Evolutionary conservation across 2,888 invertebrate species (phyloP).

Genomic region (Volucella bombylans): DNA sequence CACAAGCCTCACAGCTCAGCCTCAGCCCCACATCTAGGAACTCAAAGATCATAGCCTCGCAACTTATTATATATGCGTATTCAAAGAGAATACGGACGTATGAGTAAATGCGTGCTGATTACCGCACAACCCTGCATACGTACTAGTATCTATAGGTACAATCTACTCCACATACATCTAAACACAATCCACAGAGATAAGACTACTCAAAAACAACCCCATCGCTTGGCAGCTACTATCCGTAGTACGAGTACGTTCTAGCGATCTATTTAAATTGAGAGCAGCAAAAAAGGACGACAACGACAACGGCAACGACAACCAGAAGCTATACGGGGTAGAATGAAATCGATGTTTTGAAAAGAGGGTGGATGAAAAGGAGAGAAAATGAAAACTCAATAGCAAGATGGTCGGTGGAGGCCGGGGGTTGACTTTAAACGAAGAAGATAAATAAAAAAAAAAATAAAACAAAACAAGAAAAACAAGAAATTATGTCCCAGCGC

Average conservation of each 20-base stretch:
- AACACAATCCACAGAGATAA: conserved; percentile 65
- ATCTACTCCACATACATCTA: conserved; percentile 9
- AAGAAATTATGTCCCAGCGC: conserved; percentile 73
- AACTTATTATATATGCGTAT: conserved; percentile 42
- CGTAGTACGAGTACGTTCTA: conserved; percentile 56
- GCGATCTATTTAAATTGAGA: conserved; percentile 74
- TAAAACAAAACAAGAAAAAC: conserved; percentile 54
- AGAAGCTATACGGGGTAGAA: no score
- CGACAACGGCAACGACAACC: not conserved
- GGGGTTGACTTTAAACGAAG: conserved; percentile 11
- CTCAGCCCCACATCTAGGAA: conserved; percentile 45
- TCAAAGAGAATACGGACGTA: conserved; percentile 63
- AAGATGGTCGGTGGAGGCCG: conserved; percentile 28
- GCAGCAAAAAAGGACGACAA: conserved; percentile 40
- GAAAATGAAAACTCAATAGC: conserved; percentile 70
- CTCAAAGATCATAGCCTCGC: conserved; percentile 17
- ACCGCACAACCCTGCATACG: conserved; percentile 49
- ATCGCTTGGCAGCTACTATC: conserved; percentile 37
- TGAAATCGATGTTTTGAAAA: not conserved
- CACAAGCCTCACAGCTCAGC: no score
- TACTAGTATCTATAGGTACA: not conserved
- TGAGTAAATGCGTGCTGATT: conserved; percentile 68
- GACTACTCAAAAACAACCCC: conserved; percentile 71
- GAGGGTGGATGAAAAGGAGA: conserved; percentile 28
- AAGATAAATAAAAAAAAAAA: conserved; percentile 51